A percentile compares a stretch with the other conserved stretches of the same genome.
Evolutionary conservation across 2,888 invertebrate genomes (phyloP).

Genomic region (Philereme vetulata): DNA sequence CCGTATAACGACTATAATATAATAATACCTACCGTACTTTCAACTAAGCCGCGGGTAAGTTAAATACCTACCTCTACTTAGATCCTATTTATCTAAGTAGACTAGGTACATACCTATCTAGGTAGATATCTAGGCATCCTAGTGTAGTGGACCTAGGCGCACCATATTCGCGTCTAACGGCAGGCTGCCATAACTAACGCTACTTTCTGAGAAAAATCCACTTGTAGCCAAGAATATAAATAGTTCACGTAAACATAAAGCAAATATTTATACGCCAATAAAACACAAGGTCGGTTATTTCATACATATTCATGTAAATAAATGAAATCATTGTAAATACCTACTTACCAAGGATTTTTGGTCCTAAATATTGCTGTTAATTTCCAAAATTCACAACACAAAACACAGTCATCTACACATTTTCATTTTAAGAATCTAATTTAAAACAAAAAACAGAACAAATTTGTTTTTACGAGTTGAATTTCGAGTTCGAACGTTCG

Average conservation of each 20-base stretch:
- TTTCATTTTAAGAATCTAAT: slow-evolving; percentile 44
- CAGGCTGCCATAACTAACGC: slow-evolving; percentile 42
- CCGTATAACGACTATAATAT: too few relatives aligned
- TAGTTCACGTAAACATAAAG: slow-evolving; percentile 24
- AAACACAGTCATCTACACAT: slow-evolving; percentile 40
- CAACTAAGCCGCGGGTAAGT: slow-evolving; percentile 40
- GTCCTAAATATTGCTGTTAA: slow-evolving; percentile 19
- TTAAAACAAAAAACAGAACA: slow-evolving; percentile 33
- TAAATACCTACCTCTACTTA: background rate
- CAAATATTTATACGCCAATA: slow-evolving; percentile 29
- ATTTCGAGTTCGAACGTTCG: slow-evolving; percentile 51
- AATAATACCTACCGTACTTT: slow-evolving; percentile 40
- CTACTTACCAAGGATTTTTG: slow-evolving; percentile 20
- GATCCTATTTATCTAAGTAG: too few relatives aligned
- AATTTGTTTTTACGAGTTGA: slow-evolving; percentile 34
- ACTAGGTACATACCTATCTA: background rate
- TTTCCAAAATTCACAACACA: slow-evolving; percentile 25
- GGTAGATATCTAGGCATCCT: slow-evolving; percentile 44
- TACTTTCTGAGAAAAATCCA: slow-evolving; percentile 40
- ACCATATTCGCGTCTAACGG: slow-evolving; percentile 51
- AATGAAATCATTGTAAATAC: slow-evolving; percentile 14
- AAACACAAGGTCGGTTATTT: slow-evolving; percentile 37
- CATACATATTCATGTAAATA: slow-evolving; percentile 31
- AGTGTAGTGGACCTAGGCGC: slow-evolving; percentile 24
- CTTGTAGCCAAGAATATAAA: slow-evolving; percentile 31